A percentile compares a stretch with the other conserved stretches of the same genome.
Conservation (phyloP, 2,113 vertebrate genomes). For the Pituophis catenifer region DNA sequence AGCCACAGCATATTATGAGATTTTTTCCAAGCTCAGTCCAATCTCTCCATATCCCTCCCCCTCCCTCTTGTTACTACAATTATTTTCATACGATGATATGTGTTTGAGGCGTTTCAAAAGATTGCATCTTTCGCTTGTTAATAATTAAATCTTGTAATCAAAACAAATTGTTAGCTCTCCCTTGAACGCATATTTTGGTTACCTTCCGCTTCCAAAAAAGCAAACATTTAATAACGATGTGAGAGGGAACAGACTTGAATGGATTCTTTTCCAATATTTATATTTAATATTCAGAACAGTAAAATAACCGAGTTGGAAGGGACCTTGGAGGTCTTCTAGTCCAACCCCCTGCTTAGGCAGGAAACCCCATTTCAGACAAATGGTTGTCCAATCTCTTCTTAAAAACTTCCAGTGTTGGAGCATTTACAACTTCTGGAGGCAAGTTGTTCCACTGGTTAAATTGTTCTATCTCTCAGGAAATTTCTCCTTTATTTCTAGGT, state of each 20-base stretch:
- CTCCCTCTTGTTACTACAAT: background rate
- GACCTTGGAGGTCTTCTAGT: too few species aligned
- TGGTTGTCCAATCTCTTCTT: too few species aligned
- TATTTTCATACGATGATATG: background rate
- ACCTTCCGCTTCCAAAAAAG: background rate
- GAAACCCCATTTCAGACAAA: too few species aligned
- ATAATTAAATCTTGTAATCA: background rate
- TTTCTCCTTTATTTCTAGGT: too few species aligned
- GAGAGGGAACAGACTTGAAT: background rate
- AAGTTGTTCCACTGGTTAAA: too few species aligned
- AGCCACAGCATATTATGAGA: background rate
- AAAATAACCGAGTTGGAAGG: too few species aligned
- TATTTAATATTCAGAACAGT: background rate
- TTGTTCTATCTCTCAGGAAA: too few species aligned
- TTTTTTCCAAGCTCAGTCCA: background rate
- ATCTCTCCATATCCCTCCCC: background rate
- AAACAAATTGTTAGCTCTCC: background rate
- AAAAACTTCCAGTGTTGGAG: too few species aligned
- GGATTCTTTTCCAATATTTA: background rate
- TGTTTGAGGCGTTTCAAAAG: background rate
- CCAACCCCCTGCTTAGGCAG: too few species aligned
- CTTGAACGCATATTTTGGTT: background rate
- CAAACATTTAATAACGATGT: background rate
- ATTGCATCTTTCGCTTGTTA: background rate
- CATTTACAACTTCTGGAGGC: too few species aligned